Evolutionary conservation across 2,113 vertebrate species (phyloP), one percentile per base, ranked within the genome.

Genomic region (Heteronetta atricapilla): DNA sequence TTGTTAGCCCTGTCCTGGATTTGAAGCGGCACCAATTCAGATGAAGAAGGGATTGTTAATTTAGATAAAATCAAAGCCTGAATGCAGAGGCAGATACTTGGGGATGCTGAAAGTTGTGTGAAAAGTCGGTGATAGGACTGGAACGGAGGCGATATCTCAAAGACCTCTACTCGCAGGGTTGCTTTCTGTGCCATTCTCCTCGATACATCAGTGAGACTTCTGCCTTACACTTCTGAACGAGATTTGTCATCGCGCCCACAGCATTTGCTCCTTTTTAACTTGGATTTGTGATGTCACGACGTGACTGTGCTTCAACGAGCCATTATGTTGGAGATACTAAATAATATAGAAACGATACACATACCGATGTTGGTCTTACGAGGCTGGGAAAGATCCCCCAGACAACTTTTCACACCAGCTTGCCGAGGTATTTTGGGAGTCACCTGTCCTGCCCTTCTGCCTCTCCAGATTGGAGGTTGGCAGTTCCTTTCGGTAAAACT

Each of bases 121-220:
- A 9, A 10, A 16, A 31, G 46, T 36, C 8, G 2, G 2, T 2
- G 26, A 36, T 11, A 11, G 31, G 56, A 19, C 22, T 52, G 48
- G 63, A 25, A 42, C 1, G 1, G 62, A 76, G 42, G 42, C 26
- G 1, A 0, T 18, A 7, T 58, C 48, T 36, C 40, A 1, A 0
- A 15, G 31, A 18, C 16, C 20, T n/a, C n/a, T 8, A 7, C 38
- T 48, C 10, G 3, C 12, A 13, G 23, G 12, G 21, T 36, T 52
- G 34, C 21, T n/a, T 46, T 29, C 46, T 60, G 17, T 48, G 46
- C n/a, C 31, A 0, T 46, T 48, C 31, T 33, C 64, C 73, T 40
- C 16, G 12, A 5, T 6, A 19, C 19, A 11, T 40, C 29, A 2
- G 46, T 8, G 44, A 46, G 20, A 13, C 25, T 67, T 73, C 29